phyloP scores from a whole-genome alignment of 2,113 vertebrate genomes.

The western clawed frog (Xenopus tropicalis) region DNA sequence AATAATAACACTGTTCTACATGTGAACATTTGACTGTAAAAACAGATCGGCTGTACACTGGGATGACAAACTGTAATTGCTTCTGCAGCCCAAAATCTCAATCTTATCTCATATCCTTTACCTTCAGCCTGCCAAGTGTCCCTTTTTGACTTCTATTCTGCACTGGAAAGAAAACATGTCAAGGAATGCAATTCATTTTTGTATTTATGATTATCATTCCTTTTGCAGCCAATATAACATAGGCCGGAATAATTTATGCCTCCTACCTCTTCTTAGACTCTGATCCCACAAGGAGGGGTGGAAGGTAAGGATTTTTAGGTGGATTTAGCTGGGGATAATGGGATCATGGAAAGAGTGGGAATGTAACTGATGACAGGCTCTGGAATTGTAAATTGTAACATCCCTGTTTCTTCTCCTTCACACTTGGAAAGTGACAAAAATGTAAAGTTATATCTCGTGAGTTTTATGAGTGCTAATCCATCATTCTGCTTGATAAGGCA shows the following conservation, averaged over 20 bases:
- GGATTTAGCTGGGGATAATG: slow-evolving; percentile 13
- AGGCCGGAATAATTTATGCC: too few species aligned
- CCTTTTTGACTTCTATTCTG: slow-evolving; percentile 13
- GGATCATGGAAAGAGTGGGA: slow-evolving; percentile 17
- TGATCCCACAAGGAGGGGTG: neutral
- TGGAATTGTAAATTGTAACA: slow-evolving; percentile 5
- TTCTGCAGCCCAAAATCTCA: neutral
- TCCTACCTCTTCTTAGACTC: too few species aligned
- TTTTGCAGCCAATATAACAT: too few species aligned
- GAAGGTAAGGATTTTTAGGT: neutral
- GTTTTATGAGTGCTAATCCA: neutral
- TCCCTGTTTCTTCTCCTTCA: slow-evolving; percentile 12
- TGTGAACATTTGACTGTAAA: too few species aligned
- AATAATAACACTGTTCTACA: too few species aligned
- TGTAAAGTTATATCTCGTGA: neutral
- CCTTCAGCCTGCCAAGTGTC: slow-evolving; percentile 20
- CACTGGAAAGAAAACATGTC: slow-evolving; percentile 7
- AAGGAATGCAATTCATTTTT: slow-evolving; percentile 23
- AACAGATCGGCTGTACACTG: too few species aligned
- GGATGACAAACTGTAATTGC: too few species aligned
- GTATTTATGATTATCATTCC: too few species aligned
- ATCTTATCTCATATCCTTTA: slow-evolving; percentile 27
- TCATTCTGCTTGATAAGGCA: slow-evolving; percentile 16
- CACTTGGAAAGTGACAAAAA: slow-evolving; percentile 32
- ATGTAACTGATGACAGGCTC: neutral